Evolutionary conservation across 2,888 invertebrate genomes (phyloP), one percentile per base, ranked within the genome.

Genomic region (Labia minor): DNA sequence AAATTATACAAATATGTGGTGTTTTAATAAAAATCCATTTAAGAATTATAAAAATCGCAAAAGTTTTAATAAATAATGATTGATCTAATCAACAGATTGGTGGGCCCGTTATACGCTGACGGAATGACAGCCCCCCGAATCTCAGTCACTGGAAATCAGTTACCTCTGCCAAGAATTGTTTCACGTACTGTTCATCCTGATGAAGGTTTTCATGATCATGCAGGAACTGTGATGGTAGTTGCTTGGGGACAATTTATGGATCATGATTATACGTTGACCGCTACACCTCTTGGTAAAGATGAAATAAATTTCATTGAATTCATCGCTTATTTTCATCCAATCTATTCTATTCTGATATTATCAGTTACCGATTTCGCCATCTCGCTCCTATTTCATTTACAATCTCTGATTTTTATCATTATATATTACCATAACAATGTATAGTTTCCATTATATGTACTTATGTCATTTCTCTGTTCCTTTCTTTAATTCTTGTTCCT

Each of bases 241-340:
- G 92, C 93, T 67, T 95, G 94, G 94, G 94, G 94, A 73, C 94
- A 94, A 79, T 93, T 94, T 79, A 92, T 94, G 86, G 94, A 94
- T 79, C 94, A 95, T 81, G 94, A 94, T 78, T 91, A 90, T 73
- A 93, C 93, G 3, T 83, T 93, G 49, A 92, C 92, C 67, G 93
- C 85, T 71, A 93, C 92, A 21, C 92, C 93, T 62, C 81, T 93
- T 70, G 92, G 92, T 92, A 81, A 79, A 79, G 71, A 21, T 64
- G 6, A 33, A 33, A n/a, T n/a, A n/a, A n/a, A n/a, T n/a, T n/a
- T n/a, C n/a, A n/a, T n/a, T n/a, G n/a, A n/a, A n/a, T n/a, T n/a
- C n/a, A n/a, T n/a, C n/a, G n/a, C n/a, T n/a, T n/a, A n/a, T n/a
- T n/a, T n/a, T n/a, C n/a, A 16, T 1, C 16, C 0, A 61, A 61